These are phyloP conservation scores for Catotricha subobsoleta DNA, from an alignment of 2,888 invertebrate genomes.

Conservation along the genomic window DNA sequence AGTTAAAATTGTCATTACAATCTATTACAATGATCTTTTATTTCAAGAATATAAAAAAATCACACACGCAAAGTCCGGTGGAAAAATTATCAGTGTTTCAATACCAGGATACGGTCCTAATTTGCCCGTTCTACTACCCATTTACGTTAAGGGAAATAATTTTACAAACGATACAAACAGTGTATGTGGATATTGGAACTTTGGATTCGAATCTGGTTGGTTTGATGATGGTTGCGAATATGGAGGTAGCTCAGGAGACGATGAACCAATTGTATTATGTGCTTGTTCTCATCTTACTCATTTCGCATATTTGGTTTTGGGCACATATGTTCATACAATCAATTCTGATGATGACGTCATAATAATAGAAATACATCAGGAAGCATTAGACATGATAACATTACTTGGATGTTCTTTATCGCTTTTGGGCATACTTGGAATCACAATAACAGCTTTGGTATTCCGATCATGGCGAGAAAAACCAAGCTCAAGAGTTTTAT, in stretches of 20 bases:
- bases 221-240: conserved; percentile 35
- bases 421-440: conserved; percentile 36
- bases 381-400: conserved; percentile 38
- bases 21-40: conserved; percentile 35
- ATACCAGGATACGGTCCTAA: conserved; percentile 39
- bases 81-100: conserved; percentile 39
- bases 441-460: conserved; percentile 37
- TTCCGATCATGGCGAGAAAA: conserved; percentile 42
- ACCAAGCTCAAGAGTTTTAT: conserved; percentile 43
- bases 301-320: conserved; percentile 36
- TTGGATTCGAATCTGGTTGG: conserved; percentile 34
- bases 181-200: conserved; percentile 41
- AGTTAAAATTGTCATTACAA: conserved; percentile 32
- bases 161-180: conserved; percentile 14
- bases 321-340: conserved; percentile 18
- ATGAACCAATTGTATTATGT: conserved; percentile 28
- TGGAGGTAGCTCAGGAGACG: conserved; percentile 18
- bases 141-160: conserved; percentile 29
- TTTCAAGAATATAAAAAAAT: conserved; percentile 32
- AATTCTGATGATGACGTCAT: conserved; percentile 17
- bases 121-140: conserved; percentile 34
- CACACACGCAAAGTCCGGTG: conserved; percentile 18
- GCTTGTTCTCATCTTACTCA: conserved; percentile 41
- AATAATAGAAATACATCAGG: conserved; percentile 24
- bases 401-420: conserved; percentile 40